These are phyloP conservation scores for Nemurella pictetii DNA, from an alignment of 2,888 invertebrate genomes.

Conservation along the genomic window DNA sequence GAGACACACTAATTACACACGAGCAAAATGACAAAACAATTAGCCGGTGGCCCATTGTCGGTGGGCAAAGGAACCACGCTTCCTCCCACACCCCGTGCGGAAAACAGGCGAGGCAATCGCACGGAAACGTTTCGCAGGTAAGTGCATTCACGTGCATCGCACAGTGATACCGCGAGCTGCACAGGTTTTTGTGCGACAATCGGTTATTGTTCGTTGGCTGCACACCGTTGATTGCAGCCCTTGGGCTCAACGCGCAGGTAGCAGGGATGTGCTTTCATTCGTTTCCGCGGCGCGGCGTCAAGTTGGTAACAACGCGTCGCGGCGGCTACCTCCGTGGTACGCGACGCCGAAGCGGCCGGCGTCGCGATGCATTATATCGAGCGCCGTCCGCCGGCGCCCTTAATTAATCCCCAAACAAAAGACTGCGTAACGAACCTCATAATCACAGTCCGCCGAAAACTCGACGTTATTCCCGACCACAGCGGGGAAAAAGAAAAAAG, in stretches of 20 bases:
- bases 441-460: neutral
- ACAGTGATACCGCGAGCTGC: neutral
- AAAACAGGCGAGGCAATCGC: neutral
- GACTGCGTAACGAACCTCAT: constrained; percentile 9
- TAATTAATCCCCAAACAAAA: neutral
- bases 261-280: neutral
- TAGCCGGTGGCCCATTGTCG: neutral
- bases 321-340: neutral
- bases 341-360: too few relatives aligned
- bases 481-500: neutral
- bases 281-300: neutral
- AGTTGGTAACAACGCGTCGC: neutral
- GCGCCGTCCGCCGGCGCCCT: neutral
- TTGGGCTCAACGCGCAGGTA: neutral
- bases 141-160: neutral
- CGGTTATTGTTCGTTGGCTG: neutral
- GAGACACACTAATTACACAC: neutral
- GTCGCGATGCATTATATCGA: neutral
- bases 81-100: neutral
- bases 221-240: neutral
- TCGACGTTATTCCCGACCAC: neutral
- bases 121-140: neutral
- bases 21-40: neutral
- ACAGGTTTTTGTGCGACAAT: neutral
- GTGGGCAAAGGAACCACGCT: neutral